Base-by-base conservation (phyloP, 2,797 vertebrate species). In the Tadarida brasiliensis region DNA sequence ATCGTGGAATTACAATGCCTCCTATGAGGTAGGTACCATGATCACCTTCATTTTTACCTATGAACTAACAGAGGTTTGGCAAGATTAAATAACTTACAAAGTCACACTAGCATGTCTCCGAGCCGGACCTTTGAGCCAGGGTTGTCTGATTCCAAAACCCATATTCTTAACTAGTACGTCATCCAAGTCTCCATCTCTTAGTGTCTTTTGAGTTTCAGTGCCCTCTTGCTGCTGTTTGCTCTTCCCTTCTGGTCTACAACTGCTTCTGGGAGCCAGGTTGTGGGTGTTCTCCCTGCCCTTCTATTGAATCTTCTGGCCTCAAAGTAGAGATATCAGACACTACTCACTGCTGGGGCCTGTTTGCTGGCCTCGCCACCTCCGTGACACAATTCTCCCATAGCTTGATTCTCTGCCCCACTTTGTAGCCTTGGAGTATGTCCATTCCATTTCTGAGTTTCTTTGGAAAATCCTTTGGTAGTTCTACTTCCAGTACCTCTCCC, bases 381-480 rank as follows among this genome's bases (percentile, higher is more conserved):
- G 22, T 87, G 88, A 87, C 17, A 10, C 12, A 7, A 35, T 77
- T 73, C 5, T 39, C 70, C 49, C 65, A 54, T 73, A 65, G 49
- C 33, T 77, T n/a, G 2, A 11, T 76, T 90, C 39, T 90, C 86
- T 67, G 70, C 7, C 71, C 61, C 57, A 14, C 49, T 84, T 84
- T 83, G 7, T 54, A 68, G 30, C 70, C 26, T 59, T 68, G 61
- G 35, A 39, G 8, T 80, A 7, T 83, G 39, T 33, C 28, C 22
- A 90, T 94, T 61, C 56, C 28, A n/a, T 87, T 83, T 94, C 61
- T 82, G 61, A 74, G 57, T 68, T 90, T n/a, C 57, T 80, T 59
- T 90, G 57, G 71, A 90, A 84, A 76, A 65, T 68, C 44, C 44
- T 87, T 70, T 73, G 39, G 51, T 91, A 15, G 39, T 77, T 74